Conservation (phyloP, 1,140 invertebrate genomes). For the Drosophila guanche region DNA sequence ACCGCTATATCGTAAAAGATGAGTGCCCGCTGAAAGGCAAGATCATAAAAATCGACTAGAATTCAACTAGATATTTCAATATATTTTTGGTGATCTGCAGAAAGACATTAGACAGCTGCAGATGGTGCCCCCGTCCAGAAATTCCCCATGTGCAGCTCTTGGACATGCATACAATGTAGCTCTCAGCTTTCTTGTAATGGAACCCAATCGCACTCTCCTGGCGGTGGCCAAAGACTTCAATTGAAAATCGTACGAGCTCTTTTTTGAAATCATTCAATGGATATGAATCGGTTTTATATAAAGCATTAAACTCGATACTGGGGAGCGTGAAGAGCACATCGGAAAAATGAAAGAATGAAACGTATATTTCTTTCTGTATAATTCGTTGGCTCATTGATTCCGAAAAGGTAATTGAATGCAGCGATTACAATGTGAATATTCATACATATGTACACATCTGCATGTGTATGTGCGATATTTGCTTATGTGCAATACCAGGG, state of each 20-base stretch:
- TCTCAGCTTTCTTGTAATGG: conserved; percentile 44
- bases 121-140: conserved; percentile 16
- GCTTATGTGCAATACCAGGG: conserved; percentile 3
- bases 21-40: conserved; percentile 63
- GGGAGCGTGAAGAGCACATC: background rate
- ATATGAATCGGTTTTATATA: conserved; percentile 61
- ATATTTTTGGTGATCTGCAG: conserved; percentile 16
- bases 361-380: conserved; percentile 66
- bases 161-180: background rate
- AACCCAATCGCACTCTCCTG: background rate
- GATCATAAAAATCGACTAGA: conserved; percentile 60
- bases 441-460: background rate
- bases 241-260: conserved; percentile 47
- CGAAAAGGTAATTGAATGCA: conserved; percentile 77
- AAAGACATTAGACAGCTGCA: conserved; percentile 48
- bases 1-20: conserved; percentile 46
- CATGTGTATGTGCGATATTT: conserved; percentile 15
- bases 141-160: background rate
- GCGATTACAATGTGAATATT: conserved; percentile 13
- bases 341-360: conserved; percentile 40
- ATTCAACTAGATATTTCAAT: conserved; percentile 39
- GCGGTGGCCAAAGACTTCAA: conserved; percentile 47
- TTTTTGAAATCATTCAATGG: conserved; percentile 63
- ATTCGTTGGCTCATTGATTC: conserved; percentile 74
- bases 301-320: conserved; percentile 25